phyloP scores from a whole-genome alignment of 2,113 vertebrate species.

The Caloenas nicobarica region DNA sequence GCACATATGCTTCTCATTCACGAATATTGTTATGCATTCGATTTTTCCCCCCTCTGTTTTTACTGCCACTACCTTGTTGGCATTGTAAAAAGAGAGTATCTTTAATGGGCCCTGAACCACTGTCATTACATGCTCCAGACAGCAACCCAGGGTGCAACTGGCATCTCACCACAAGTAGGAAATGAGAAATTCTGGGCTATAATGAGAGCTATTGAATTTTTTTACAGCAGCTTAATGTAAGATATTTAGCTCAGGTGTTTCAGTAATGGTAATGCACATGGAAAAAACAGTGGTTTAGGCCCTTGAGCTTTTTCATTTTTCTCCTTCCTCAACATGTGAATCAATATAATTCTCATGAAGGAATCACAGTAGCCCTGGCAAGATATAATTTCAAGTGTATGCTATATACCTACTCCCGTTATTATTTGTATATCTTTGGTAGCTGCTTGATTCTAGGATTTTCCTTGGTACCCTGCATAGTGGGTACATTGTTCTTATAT shows the following conservation, averaged over 20 bases:
- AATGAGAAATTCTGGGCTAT: constrained; percentile 66
- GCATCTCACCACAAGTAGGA: constrained; percentile 61
- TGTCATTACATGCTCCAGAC: constrained; percentile 49
- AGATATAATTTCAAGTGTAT: background rate
- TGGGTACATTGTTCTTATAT: background rate
- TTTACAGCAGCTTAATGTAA: constrained; percentile 47
- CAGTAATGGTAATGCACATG: constrained; percentile 18
- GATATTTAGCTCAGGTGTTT: constrained; percentile 63
- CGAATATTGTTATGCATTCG: background rate
- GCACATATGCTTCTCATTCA: constrained; percentile 67
- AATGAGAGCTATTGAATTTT: constrained; percentile 46
- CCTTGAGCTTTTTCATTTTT: constrained; percentile 14
- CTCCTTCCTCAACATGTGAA: background rate
- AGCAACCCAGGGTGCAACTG: constrained; percentile 49
- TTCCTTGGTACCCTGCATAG: background rate
- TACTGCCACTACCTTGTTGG: constrained; percentile 62
- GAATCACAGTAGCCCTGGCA: background rate
- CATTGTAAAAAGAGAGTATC: constrained; percentile 53
- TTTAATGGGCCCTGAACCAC: constrained; percentile 40
- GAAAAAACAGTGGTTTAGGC: constrained; percentile 16
- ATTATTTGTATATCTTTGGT: background rate
- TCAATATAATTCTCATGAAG: background rate
- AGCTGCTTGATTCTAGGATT: background rate
- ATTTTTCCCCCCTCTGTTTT: background rate
- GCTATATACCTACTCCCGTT: background rate